Evolutionary conservation across 2,888 invertebrate genomes (phyloP).

Genomic region (Eupithecia dodoneata): DNA sequence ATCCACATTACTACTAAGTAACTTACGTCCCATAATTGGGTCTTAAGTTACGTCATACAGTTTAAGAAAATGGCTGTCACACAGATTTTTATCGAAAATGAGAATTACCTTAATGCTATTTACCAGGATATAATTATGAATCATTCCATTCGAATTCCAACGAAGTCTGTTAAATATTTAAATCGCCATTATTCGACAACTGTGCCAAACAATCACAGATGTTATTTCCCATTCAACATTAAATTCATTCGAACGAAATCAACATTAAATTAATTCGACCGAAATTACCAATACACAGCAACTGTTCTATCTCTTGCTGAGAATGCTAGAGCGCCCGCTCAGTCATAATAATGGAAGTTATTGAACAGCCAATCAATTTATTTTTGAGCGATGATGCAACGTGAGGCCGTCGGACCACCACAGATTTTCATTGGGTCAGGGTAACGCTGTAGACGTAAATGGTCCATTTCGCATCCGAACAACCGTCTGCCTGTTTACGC

Average conservation of each 20-base stretch:
- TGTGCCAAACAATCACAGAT: constrained; percentile 17
- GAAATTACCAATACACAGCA: constrained; percentile 24
- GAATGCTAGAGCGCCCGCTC: constrained; percentile 29
- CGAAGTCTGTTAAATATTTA: constrained; percentile 6
- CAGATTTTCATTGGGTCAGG: constrained; percentile 54
- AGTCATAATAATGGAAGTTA: constrained; percentile 40
- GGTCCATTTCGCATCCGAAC: constrained; percentile 43
- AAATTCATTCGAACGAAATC: constrained; percentile 9
- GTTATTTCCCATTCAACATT: constrained; percentile 22
- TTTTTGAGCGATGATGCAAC: constrained; percentile 58
- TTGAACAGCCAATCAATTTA: constrained; percentile 53
- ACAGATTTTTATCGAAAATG: no score
- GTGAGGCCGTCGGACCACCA: constrained; percentile 49
- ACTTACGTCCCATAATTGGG: no score
- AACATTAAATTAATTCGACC: constrained; percentile 13
- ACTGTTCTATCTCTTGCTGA: constrained; percentile 18
- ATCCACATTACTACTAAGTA: no score
- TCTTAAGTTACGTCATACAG: no score
- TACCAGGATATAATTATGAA: neutral
- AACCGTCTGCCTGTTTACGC: constrained; percentile 3
- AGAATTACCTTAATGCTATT: no score
- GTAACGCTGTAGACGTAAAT: constrained; percentile 43
- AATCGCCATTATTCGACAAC: neutral
- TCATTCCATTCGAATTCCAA: constrained; percentile 9
- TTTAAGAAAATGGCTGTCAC: no score